phyloP scores from a whole-genome alignment of 2,888 invertebrate genomes.

The Agonopterix alstromeriana region DNA sequence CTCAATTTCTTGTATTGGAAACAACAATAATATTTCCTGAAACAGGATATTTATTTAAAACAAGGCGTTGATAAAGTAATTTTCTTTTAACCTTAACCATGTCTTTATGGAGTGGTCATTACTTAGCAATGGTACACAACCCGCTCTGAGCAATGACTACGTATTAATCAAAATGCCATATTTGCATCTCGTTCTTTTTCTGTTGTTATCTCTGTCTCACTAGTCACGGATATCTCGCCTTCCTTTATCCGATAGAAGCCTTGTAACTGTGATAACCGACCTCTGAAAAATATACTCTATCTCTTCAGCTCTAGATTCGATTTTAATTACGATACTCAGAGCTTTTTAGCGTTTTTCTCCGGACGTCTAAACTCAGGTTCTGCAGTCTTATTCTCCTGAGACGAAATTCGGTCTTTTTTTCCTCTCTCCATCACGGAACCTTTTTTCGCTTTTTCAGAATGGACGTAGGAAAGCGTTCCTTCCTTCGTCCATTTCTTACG shows the following conservation, averaged over 20 bases:
- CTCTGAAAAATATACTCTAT: conserved; percentile 25
- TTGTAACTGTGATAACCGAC: conserved; percentile 23
- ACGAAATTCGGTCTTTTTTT: conserved; percentile 72
- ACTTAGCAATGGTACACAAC: conserved; percentile 76
- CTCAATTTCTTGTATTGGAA: conserved; percentile 75
- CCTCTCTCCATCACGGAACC: conserved; percentile 64
- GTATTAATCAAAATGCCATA: conserved; percentile 77
- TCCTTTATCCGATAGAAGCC: conserved; percentile 39
- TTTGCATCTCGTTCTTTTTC: conserved; percentile 59
- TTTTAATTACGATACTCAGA: conserved; percentile 7
- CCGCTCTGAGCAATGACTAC: conserved; percentile 74
- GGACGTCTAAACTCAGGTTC: conserved; percentile 45
- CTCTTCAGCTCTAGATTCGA: conserved; percentile 12
- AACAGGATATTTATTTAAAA: conserved; percentile 77
- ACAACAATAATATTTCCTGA: conserved; percentile 76
- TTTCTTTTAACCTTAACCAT: conserved; percentile 77
- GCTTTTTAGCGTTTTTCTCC: conserved; percentile 28
- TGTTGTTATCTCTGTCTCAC: conserved; percentile 49
- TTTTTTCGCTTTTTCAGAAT: conserved; percentile 71
- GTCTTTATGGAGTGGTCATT: conserved; percentile 77
- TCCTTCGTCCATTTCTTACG: conserved; percentile 67
- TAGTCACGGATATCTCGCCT: conserved; percentile 66
- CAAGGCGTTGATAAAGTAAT: conserved; percentile 78
- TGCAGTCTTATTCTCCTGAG: conserved; percentile 74
- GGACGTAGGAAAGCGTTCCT: conserved; percentile 60